Conservation (phyloP, 2,113 vertebrate species). For the Ceyx cyanopectus region DNA sequence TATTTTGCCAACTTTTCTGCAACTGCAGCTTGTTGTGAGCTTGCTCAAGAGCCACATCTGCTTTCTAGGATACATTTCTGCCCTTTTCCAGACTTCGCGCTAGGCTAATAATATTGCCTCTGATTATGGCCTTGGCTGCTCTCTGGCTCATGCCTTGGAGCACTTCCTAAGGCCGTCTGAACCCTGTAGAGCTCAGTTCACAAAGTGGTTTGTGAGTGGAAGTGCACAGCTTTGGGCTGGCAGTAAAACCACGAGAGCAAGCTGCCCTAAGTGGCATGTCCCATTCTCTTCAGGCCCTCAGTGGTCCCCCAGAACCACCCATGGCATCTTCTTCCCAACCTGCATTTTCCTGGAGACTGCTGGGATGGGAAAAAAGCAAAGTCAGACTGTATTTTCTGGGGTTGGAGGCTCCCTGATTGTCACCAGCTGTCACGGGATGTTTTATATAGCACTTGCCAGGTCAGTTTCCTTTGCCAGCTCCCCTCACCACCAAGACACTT, state of each 20-base stretch:
- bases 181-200: background rate
- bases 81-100: background rate
- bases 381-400: background rate
- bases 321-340: background rate
- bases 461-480: background rate
- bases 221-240: accelerated
- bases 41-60: background rate
- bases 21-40: background rate
- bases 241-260: background rate
- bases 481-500: accelerated
- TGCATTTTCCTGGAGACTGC: accelerated
- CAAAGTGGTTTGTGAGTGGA: background rate
- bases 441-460: background rate
- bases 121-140: background rate
- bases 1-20: background rate
- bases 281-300: background rate
- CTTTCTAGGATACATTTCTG: background rate
- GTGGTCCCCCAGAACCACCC: background rate
- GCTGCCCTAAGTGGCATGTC: accelerated
- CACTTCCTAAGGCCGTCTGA: background rate
- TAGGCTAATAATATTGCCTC: background rate
- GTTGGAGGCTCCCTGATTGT: background rate
- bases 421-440: accelerated
- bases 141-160: background rate
- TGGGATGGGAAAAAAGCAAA: too few relatives aligned